Conservation (phyloP, 2,888 invertebrate species). For the Plagiodera versicolora region DNA sequence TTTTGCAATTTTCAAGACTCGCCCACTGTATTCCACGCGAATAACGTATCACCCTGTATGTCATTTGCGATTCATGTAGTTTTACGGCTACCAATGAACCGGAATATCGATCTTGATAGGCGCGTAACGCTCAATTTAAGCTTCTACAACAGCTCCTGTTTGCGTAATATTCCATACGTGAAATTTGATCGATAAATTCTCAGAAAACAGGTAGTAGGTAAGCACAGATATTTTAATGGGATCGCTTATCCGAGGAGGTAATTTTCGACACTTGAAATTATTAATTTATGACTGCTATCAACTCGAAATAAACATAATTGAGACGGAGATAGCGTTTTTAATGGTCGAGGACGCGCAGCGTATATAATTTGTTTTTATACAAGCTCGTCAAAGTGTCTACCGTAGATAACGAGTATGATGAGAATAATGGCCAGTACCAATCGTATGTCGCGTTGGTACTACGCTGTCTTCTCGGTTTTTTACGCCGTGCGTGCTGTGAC, state of each 20-base stretch:
- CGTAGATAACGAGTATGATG: neutral
- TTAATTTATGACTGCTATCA: neutral
- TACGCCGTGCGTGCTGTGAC: too few relatives aligned
- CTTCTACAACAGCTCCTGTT: too few relatives aligned
- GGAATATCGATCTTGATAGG: too few relatives aligned
- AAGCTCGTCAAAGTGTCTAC: neutral
- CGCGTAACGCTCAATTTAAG: too few relatives aligned
- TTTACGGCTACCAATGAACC: too few relatives aligned
- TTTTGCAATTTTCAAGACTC: too few relatives aligned
- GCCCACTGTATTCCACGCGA: too few relatives aligned
- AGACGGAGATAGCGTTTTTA: neutral
- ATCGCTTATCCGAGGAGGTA: conserved; percentile 19
- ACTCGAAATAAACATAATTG: neutral
- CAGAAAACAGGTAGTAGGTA: neutral
- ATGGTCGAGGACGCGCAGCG: neutral
- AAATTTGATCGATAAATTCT: neutral
- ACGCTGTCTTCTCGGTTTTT: neutral
- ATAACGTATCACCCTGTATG: too few relatives aligned
- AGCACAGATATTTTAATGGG: conserved; percentile 9
- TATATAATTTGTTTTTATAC: neutral
- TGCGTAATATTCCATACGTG: too few relatives aligned
- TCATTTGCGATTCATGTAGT: too few relatives aligned
- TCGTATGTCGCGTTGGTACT: neutral
- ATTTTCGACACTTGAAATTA: conserved; percentile 14
- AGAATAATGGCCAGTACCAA: neutral